Base-by-base conservation (phyloP, 2,797 vertebrate species). In the Lepilemur ruficaudatus region DNA sequence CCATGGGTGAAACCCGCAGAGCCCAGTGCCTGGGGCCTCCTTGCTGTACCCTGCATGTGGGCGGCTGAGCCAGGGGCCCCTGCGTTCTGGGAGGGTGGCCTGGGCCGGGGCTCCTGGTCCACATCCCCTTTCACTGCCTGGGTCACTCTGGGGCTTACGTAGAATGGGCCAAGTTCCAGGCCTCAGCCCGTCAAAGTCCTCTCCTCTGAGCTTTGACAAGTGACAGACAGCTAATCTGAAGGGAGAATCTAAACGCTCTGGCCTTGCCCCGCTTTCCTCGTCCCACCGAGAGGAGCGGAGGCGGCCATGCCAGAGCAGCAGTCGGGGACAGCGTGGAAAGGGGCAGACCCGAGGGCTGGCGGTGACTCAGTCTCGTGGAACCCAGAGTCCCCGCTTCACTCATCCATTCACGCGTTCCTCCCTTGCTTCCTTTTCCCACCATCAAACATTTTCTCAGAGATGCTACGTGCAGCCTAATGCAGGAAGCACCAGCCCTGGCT, bases 1-100 rank as follows among this genome's bases (percentile, higher is more conserved):
- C 4, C 12, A 10, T 9, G 14, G n/a, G 17, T 15, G 32, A n/a
- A 0, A 2, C 20, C 59, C 32, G 35, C 12, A 8, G 65, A 38
- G 10, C 25, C 43, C 52, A 0, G 6, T 23, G 23, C 13, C n/a
- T 23, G 9, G 35, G 6, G 30, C 59, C 18, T 48, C 18, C 2
- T 12, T 38, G 52, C 38, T n/a, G 15, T 28, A 5, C 2, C 0
- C 5, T 7, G 20, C 5, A 12, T 38, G 57, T 67, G 2, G 0
- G 63, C 2, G 20, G 28, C 23, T 46, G 43, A 50, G 52, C 1
- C 25, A 20, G 25, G 4, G 18, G 22, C 13, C 30, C 46, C 1
- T 22, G 11, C 5, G 3, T 14, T n/a, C 23, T 18, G 57, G 20
- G 38, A 73, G 4, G 6, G 7, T 13, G 23, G 15, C 50, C 67